Conservation (phyloP, 2,113 vertebrate genomes). For the Pygoscelis adeliae region DNA sequence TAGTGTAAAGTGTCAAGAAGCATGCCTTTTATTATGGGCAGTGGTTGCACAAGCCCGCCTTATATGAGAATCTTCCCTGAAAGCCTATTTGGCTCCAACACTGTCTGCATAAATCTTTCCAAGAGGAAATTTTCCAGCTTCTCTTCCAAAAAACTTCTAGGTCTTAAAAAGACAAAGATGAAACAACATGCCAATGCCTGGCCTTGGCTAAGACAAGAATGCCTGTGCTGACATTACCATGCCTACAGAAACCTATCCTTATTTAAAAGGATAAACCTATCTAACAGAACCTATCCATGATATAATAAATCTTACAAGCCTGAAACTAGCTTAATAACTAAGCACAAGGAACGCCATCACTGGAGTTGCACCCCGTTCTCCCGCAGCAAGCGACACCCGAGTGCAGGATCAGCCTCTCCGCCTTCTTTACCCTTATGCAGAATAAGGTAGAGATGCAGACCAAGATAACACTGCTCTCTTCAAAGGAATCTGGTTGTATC, state of each 20-base stretch:
- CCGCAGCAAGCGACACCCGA: accelerated
- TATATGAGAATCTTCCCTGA: not conserved
- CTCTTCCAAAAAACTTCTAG: not conserved
- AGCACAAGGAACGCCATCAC: not conserved
- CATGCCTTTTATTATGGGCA: not conserved
- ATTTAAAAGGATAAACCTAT: not conserved
- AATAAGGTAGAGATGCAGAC: not conserved
- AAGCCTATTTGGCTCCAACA: not conserved
- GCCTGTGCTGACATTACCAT: not conserved
- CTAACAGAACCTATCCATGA: not conserved
- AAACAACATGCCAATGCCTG: not conserved
- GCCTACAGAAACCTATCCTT: not conserved
- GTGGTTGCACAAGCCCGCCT: not conserved
- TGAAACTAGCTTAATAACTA: not conserved
- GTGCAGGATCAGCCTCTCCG: not conserved
- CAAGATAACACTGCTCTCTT: accelerated
- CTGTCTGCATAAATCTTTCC: not conserved
- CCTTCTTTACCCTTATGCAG: not conserved
- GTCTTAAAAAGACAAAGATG: not conserved
- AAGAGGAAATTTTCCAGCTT: not conserved
- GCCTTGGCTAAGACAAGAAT: not conserved
- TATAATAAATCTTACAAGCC: not conserved
- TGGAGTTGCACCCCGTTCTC: accelerated
- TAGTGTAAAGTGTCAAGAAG: not conserved
- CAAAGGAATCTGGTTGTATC: not conserved